Base-by-base conservation (phyloP, 2,888 invertebrate species). In the Andrena trimmerana region DNA sequence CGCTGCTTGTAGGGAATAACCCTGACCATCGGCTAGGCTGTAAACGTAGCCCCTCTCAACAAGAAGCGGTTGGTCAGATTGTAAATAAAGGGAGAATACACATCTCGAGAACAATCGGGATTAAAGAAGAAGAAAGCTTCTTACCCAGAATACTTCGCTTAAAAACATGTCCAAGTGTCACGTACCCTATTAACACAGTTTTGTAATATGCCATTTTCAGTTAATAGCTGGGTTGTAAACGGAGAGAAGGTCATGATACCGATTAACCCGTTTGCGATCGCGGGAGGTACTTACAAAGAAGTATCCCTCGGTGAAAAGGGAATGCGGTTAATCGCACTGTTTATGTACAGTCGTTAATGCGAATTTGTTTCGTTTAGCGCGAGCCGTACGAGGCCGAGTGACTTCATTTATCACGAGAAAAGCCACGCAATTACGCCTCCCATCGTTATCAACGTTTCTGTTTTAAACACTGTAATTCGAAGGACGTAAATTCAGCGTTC, bases 331-430 rank as follows among this genome's bases (percentile, higher is more conserved):
- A 67, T 50, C 13, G 7, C 36, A 8, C 6, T 31, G 16, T 59
- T 57, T 63, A 13, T n/a, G 59, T 27, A 10, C 16, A 60, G 33
- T 29, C 36, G 10, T 72, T 66, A 60, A 78, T 50, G 24, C 50
- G 59, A 27, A 63, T 63, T 70, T 48, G 50, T 62, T 42, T 36
- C 27, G 6, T 29, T 60, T 13, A 27, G 13, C 36, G 24, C 5
- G 36, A 33, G 10, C 36, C 13, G 27, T 36, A 20, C 36, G 36
- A 62, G 24, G 8, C 42, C 60, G 62, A 8, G n/a, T 48, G 42
- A 48, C 70, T 77, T 33, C 54, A 66, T 78, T 60, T 60, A 60
- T 60, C 78, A 52, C 4, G 59, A 10, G 33, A 16, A 31, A n/a
- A 54, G n/a, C 20, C 57, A 54, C 48, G 71, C 54, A 65, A 65